Evolutionary conservation across 2,113 vertebrate species (phyloP).

Genomic region (Boulengeromyrus knoepffleri): DNA sequence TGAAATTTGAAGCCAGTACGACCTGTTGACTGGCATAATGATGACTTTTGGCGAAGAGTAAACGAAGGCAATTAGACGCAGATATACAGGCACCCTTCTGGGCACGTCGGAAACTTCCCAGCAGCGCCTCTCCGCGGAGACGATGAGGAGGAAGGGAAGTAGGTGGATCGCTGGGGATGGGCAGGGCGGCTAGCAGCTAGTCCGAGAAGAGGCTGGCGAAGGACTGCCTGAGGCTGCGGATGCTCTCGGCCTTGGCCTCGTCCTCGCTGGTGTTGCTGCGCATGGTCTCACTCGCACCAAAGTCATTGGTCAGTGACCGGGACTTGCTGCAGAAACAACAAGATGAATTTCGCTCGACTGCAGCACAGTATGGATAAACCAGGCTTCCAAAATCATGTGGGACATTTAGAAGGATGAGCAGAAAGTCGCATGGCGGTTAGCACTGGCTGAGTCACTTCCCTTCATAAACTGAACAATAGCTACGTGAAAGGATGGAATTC

Average conservation of each 20-base stretch:
- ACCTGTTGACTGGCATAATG: not conserved
- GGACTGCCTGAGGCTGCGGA: constrained; percentile 89
- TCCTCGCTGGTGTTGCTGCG: constrained; percentile 74
- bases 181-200: constrained; percentile 42
- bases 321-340: constrained; percentile 74
- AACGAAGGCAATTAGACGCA: not conserved
- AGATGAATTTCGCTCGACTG: not conserved
- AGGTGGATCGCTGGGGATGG: not conserved
- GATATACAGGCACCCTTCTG: not conserved
- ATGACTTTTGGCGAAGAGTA: not conserved
- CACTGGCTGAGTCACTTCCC: not conserved
- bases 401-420: not conserved
- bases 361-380: not conserved
- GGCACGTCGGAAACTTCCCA: not conserved
- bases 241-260: constrained; percentile 91
- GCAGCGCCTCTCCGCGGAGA: not conserved
- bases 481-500: not conserved
- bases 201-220: constrained; percentile 96
- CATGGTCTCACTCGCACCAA: constrained; percentile 72
- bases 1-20: not conserved
- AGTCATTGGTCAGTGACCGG: constrained; percentile 90
- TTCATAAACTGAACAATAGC: not conserved
- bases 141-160: not conserved
- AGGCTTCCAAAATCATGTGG: not conserved
- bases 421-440: not conserved